A percentile compares a stretch with the other conserved stretches of the same genome.
Evolutionary conservation across 2,797 vertebrate genomes (phyloP).

Genomic region (Trachops cirrhosus): DNA sequence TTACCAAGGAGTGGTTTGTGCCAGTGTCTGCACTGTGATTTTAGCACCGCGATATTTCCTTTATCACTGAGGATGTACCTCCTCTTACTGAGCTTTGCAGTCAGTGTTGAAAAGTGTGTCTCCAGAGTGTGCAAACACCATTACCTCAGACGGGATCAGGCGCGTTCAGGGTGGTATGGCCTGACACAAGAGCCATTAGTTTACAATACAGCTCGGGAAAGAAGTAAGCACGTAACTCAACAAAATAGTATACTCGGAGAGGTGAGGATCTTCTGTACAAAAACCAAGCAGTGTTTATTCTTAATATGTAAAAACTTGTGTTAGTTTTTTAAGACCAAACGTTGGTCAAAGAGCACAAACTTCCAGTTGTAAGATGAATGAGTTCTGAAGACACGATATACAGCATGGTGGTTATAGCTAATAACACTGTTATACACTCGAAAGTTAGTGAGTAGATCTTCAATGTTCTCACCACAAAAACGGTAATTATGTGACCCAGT

Average conservation of each 20-base stretch:
- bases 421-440: neutral
- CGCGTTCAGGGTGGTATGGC: neutral
- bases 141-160: neutral
- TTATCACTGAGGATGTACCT: neutral
- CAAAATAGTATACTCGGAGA: neutral
- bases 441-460: neutral
- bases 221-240: neutral
- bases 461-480: neutral
- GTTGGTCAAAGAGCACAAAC: neutral
- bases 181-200: neutral
- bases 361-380: neutral
- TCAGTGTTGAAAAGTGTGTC: neutral
- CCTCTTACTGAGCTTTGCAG: neutral
- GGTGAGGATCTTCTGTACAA: neutral
- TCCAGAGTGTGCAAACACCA: neutral
- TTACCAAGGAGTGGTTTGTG: neutral
- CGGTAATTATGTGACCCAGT: neutral
- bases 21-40: neutral
- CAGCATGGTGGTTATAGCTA: neutral
- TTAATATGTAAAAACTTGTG: slow-evolving; percentile 9
- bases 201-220: slow-evolving; percentile 7
- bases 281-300: neutral
- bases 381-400: neutral
- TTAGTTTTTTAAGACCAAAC: slow-evolving; percentile 38
- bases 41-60: neutral